These are phyloP conservation scores for Zelleria hepariella DNA, from an alignment of 2,888 invertebrate species.

Conservation along the genomic window DNA sequence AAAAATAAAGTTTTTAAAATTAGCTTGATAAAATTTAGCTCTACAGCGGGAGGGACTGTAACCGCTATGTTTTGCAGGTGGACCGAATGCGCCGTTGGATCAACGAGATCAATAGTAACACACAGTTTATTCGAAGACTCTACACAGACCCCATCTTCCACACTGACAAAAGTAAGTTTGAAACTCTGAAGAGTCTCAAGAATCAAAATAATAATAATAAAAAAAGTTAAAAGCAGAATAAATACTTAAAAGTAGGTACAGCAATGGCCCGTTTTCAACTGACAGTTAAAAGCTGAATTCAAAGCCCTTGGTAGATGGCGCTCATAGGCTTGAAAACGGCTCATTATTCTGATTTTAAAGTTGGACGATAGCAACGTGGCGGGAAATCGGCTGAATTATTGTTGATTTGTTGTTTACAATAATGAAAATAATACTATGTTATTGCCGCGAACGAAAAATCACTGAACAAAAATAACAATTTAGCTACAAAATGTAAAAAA, in stretches of 20 bases:
- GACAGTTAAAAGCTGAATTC: too few relatives aligned
- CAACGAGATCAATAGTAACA: conserved; percentile 58
- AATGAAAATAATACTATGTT: too few relatives aligned
- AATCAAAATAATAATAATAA: not conserved
- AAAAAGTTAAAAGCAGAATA: not conserved
- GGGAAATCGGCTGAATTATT: too few relatives aligned
- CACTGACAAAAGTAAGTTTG: conserved; percentile 44
- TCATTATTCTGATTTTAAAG: too few relatives aligned
- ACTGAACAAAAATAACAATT: too few relatives aligned
- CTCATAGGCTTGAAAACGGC: not conserved
- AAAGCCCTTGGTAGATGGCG: not conserved
- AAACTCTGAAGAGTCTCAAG: too few relatives aligned
- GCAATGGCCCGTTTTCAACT: too few relatives aligned
- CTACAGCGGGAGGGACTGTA: too few relatives aligned
- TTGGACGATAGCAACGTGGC: too few relatives aligned
- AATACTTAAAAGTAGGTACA: not conserved
- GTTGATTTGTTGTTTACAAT: too few relatives aligned
- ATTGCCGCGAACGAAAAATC: too few relatives aligned
- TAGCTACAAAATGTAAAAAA: too few relatives aligned
- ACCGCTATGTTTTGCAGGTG: conserved; percentile 36
- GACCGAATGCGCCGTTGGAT: conserved; percentile 65
- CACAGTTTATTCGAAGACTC: conserved; percentile 56
- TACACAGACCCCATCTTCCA: conserved; percentile 73
- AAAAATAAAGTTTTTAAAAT: not conserved
- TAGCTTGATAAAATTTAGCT: not conserved